Evolutionary conservation across 2,888 invertebrate genomes (phyloP).

Genomic region (Ormyrus rosae): DNA sequence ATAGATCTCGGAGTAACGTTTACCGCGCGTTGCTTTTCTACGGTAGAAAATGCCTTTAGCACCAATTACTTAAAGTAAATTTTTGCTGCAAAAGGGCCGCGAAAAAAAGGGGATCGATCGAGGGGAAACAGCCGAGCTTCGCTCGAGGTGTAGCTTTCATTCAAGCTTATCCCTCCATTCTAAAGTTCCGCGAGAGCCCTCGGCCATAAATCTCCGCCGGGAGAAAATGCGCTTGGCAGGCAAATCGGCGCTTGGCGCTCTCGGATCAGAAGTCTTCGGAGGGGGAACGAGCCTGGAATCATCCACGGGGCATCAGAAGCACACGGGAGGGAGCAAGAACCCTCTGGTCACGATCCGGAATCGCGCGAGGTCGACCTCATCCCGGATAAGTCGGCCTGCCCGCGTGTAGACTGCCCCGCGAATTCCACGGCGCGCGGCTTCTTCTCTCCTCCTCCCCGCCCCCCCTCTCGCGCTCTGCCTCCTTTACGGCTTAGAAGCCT

Average conservation of each 20-base stretch:
- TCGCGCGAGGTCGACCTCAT: conserved; percentile 50
- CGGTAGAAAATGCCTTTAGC: too few relatives aligned
- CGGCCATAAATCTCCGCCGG: too few relatives aligned
- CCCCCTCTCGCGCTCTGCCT: neutral
- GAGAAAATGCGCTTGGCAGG: conserved; percentile 2
- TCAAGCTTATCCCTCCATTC: too few relatives aligned
- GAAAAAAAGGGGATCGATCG: too few relatives aligned
- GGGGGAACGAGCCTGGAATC: conserved; percentile 41
- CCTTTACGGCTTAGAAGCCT: conserved; percentile 17
- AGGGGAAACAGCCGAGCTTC: too few relatives aligned
- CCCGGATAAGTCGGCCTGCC: conserved; percentile 27
- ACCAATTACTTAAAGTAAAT: too few relatives aligned
- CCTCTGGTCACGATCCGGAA: conserved; percentile 57
- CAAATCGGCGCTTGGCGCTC: conserved; percentile 30
- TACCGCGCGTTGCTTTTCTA: too few relatives aligned
- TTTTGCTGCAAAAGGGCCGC: too few relatives aligned
- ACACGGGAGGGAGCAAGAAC: conserved; percentile 28
- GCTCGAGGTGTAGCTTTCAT: too few relatives aligned
- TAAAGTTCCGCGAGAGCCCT: too few relatives aligned
- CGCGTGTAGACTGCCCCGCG: too few relatives aligned
- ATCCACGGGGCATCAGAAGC: conserved; percentile 41
- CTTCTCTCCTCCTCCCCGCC: neutral
- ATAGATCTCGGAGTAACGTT: too few relatives aligned
- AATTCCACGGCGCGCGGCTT: neutral
- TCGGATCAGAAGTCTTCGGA: conserved; percentile 40